Conservation (phyloP, 1,140 invertebrate genomes). For the Aporrectodea caliginosa region DNA sequence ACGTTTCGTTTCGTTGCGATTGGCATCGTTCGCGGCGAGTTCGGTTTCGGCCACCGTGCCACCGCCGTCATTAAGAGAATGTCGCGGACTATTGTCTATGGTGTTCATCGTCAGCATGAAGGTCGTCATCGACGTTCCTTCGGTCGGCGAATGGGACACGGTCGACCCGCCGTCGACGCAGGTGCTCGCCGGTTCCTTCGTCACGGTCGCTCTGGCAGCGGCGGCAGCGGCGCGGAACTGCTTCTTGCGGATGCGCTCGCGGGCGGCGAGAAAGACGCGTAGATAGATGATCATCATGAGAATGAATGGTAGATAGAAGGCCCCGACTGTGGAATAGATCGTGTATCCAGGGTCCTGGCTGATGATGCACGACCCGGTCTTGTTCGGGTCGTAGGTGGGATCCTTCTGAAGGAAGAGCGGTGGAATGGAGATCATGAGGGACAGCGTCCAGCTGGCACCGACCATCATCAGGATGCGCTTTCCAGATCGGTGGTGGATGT, state of each 20-base stretch:
- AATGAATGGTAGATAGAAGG: slow-evolving; percentile 54
- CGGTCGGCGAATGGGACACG: background rate
- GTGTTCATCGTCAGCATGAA: background rate
- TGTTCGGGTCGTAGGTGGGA: slow-evolving; percentile 37
- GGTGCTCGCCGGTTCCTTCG: background rate
- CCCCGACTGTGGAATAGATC: slow-evolving; percentile 53
- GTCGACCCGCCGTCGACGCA: background rate
- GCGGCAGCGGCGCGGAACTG: slow-evolving; percentile 10
- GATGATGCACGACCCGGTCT: slow-evolving; percentile 47
- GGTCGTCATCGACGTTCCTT: background rate
- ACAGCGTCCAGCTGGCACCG: slow-evolving; percentile 76
- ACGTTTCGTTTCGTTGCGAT: too few relatives aligned
- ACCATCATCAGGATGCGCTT: slow-evolving; percentile 82
- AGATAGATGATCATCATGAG: slow-evolving; percentile 54
- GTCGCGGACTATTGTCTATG: background rate
- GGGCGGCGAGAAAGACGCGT: slow-evolving; percentile 52
- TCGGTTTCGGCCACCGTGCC: too few relatives aligned
- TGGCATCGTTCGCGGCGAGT: background rate
- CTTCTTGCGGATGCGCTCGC: slow-evolving; percentile 47
- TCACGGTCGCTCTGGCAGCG: background rate
- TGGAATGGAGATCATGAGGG: slow-evolving; percentile 79
- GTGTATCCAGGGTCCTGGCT: slow-evolving; percentile 53
- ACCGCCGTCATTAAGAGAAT: background rate
- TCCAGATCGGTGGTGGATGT: slow-evolving; percentile 81
- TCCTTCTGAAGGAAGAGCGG: slow-evolving; percentile 65